phyloP scores from a whole-genome alignment of 1,140 invertebrate genomes.

The Leptinotarsa texana region DNA sequence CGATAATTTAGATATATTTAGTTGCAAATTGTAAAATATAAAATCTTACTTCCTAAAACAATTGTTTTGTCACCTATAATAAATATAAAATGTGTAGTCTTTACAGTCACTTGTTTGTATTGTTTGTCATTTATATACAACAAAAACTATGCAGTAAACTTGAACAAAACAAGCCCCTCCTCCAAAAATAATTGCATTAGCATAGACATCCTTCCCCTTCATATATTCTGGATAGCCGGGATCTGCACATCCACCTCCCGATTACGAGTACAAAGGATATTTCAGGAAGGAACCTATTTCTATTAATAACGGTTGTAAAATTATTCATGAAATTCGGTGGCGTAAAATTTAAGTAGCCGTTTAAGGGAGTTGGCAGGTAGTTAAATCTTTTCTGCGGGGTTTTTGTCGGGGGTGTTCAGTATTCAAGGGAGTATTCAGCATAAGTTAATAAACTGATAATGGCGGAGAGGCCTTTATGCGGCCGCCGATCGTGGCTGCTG shows the following conservation, averaged over 20 bases:
- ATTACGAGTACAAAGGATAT: background rate
- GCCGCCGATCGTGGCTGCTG: no score
- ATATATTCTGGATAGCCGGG: background rate
- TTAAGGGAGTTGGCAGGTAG: background rate
- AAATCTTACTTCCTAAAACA: no score
- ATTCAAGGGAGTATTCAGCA: background rate
- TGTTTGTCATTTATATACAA: no score
- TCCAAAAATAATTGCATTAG: background rate
- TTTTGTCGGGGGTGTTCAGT: background rate
- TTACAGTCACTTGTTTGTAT: no score
- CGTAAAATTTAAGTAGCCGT: constrained; percentile 6
- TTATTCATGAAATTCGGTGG: constrained; percentile 2
- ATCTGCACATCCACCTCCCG: background rate
- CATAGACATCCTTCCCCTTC: background rate
- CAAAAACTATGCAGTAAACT: no score
- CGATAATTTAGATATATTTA: no score
- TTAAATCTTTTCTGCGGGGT: background rate
- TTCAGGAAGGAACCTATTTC: background rate
- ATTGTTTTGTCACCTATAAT: no score
- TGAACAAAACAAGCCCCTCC: background rate
- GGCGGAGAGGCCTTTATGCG: background rate
- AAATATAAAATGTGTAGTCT: no score
- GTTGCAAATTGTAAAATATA: no score
- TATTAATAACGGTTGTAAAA: background rate
- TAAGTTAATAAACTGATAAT: constrained; percentile 6